Evolutionary conservation across 1,140 invertebrate species (phyloP).

Genomic region (Zaprionus ornatus): DNA sequence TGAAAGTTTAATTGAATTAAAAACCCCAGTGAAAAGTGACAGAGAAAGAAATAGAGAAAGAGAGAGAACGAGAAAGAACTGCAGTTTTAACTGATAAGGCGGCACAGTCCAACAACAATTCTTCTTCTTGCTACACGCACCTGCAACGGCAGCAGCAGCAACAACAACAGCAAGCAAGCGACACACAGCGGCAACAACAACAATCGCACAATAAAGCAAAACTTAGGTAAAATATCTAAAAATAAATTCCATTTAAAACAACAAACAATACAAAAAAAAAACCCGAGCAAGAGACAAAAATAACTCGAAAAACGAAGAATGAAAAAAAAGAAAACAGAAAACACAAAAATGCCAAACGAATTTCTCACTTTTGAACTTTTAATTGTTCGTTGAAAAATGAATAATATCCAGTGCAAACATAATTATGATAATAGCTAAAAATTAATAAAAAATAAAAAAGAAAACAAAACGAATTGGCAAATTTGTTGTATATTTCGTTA

Average conservation of each 20-base stretch:
- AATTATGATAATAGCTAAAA: not conserved
- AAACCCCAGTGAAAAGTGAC: conserved; percentile 32
- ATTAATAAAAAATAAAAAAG: conserved; percentile 18
- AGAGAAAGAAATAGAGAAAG: not conserved
- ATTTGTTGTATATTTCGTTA: conserved; percentile 51
- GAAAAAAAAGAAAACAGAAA: conserved; percentile 19
- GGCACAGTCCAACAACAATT: conserved; percentile 40
- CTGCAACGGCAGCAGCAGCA: conserved; percentile 38
- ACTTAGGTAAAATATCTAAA: conserved; percentile 83
- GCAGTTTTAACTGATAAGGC: conserved; percentile 53
- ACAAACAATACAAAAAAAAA: conserved; percentile 48
- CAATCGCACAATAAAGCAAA: conserved; percentile 68
- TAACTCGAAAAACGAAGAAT: conserved; percentile 39
- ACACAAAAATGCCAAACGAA: conserved; percentile 42
- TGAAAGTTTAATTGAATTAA: conserved; percentile 7
- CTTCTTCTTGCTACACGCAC: conserved; percentile 44
- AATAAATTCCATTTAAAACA: conserved; percentile 77
- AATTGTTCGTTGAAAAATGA: conserved; percentile 17
- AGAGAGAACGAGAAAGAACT: conserved; percentile 13
- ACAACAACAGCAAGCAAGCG: not conserved
- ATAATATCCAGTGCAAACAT: not conserved
- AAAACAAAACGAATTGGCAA: conserved; percentile 44
- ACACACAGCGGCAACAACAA: conserved; percentile 37
- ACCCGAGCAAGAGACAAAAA: not conserved
- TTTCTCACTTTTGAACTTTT: conserved; percentile 50